Evolutionary conservation across 2,797 vertebrate genomes (phyloP), one percentile per base, ranked within the genome.

Genomic region (Cyprinodon diabolis): DNA sequence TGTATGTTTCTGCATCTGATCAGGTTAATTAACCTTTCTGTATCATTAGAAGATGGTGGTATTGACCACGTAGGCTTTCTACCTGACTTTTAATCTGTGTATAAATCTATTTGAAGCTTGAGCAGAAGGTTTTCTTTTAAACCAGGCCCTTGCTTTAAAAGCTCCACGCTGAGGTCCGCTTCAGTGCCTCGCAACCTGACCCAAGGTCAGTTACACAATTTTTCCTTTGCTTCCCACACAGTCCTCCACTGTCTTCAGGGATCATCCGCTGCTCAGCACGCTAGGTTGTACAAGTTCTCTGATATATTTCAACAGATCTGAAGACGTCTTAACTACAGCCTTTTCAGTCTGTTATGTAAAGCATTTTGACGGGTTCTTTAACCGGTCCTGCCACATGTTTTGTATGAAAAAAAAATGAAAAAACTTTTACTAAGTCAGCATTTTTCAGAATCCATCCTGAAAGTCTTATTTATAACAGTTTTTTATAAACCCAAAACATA

Each of bases 141-240:
- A 55, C 40, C 4, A 13, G 52, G 21, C 71, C 60, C 40, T 14
- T 62, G 37, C 9, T 68, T 73, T 67, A 8, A 57, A 79, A 71
- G 40, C 60, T 62, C 68, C 37, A 63, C 51, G 2, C 56, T 55
- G 56, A 76, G 51, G n/a, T 43, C 37, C 1, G 23, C 63, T 79
- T 35, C 63, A 63, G 40, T 62, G 30, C 65, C 65, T 75, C 80
- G 68, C 63, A 58, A 79, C 56, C 13, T 63, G 57, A 66, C 60
- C 62, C 0, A 6, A 66, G 56, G 80, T 79, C 78, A 75, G 19
- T 78, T 71, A 15, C 23, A 70, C 30, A 12, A n/a, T 58, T 66
- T 81, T 51, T 60, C 45, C 25, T 15, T 43, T 25, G 55, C 67
- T 70, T 79, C 69, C 69, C 65, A 79, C 84, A 71, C 66, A 72